phyloP scores from a whole-genome alignment of 2,888 invertebrate genomes.

The Perdita meconis region DNA sequence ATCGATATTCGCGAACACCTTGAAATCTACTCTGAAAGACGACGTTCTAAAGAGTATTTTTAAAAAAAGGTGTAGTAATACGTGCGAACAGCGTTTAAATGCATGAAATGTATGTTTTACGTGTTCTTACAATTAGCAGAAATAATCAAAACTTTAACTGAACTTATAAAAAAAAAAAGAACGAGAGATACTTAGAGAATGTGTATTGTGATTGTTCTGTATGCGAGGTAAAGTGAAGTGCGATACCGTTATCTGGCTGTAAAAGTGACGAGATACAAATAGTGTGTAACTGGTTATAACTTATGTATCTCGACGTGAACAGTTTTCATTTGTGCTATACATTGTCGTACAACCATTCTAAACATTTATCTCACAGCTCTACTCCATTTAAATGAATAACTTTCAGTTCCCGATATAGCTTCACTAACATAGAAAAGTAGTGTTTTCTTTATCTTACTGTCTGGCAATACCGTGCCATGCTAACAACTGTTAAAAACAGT shows the following conservation, averaged over 20 bases:
- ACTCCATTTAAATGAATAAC: slow-evolving; percentile 56
- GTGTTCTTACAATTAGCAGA: neutral
- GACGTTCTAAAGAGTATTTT: slow-evolving; percentile 2
- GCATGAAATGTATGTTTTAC: slow-evolving; percentile 18
- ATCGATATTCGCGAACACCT: slow-evolving; percentile 14
- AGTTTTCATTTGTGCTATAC: slow-evolving; percentile 42
- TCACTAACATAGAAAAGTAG: slow-evolving; percentile 63
- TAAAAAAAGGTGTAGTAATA: slow-evolving; percentile 20
- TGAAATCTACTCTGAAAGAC: slow-evolving; percentile 17
- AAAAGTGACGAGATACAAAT: slow-evolving; percentile 46
- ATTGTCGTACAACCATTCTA: slow-evolving; percentile 46
- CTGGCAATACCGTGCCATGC: slow-evolving; percentile 34
- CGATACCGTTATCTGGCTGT: slow-evolving; percentile 42
- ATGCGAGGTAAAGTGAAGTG: slow-evolving; percentile 56
- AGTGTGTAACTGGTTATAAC: slow-evolving; percentile 40
- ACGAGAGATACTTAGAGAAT: slow-evolving; percentile 19
- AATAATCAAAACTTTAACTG: slow-evolving; percentile 27
- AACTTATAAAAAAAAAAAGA: slow-evolving; percentile 5
- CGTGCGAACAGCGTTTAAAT: slow-evolving; percentile 3
- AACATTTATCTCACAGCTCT: slow-evolving; percentile 60
- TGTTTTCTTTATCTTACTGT: slow-evolving; percentile 54
- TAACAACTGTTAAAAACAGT: slow-evolving; percentile 51
- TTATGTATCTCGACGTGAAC: slow-evolving; percentile 41
- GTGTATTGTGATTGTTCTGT: slow-evolving; percentile 42
- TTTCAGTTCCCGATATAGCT: slow-evolving; percentile 47